A percentile compares a stretch with the other conserved stretches of the same genome.
These are phyloP conservation scores for Brachylomia viminalis DNA, from an alignment of 2,888 invertebrate genomes.

Conservation along the genomic window DNA sequence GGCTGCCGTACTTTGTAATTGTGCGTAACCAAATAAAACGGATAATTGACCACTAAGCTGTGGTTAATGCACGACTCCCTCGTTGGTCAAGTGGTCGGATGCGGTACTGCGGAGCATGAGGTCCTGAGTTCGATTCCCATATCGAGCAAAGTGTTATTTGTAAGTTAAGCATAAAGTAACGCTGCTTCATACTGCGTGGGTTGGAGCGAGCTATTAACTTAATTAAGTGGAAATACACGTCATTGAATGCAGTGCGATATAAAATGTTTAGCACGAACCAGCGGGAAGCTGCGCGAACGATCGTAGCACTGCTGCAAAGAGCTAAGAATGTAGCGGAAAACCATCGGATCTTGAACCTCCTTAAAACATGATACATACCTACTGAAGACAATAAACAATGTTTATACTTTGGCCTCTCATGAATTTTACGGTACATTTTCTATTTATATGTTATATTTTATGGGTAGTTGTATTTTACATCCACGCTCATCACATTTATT, in stretches of 20 bases:
- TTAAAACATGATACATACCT: neutral
- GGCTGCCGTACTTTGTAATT: neutral
- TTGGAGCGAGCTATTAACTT: neutral
- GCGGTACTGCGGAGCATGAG: neutral
- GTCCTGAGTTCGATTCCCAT: neutral
- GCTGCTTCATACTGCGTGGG: slow-evolving; percentile 8
- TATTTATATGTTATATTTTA: slow-evolving; percentile 1
- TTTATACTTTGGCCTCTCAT: neutral
- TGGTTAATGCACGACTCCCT: neutral
- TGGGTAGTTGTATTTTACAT: neutral
- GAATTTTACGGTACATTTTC: neutral
- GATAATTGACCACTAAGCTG: neutral
- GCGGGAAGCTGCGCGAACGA: slow-evolving; percentile 16
- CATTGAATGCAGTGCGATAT: slow-evolving; percentile 8
- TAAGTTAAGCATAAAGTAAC: neutral
- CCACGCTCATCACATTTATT: neutral
- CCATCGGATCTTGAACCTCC: neutral
- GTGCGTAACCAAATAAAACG: neutral
- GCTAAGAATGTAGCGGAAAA: neutral
- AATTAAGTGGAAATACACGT: neutral
- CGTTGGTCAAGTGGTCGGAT: neutral
- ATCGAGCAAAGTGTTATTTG: neutral
- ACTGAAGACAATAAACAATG: neutral
- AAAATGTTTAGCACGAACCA: neutral
- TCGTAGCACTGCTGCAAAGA: neutral